Evolutionary conservation across 2,113 vertebrate species (phyloP), one percentile per base, ranked within the genome.

Genomic region (Gulo gulo): DNA sequence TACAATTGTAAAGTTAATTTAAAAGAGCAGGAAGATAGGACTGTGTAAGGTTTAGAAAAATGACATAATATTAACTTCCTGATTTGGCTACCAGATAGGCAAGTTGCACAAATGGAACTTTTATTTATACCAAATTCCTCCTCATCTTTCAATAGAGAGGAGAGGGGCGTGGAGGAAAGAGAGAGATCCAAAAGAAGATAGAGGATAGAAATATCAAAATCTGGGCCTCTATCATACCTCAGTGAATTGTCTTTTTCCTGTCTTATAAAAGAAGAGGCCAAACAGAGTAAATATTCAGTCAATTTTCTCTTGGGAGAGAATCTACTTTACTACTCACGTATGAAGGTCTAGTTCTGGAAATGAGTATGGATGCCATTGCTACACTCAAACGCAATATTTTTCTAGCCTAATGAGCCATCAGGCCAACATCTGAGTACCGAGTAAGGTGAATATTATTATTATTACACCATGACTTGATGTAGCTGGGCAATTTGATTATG

Each of bases 1-100:
- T 74, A 13, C 0, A 47, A 73, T 31, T 93, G 5, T 74, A 89
- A 87, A 95, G 45, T 92, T 81, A 88, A 74, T 91, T 71, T 65
- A 55, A 73, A 89, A 81, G 8, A 81, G 7, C 14, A 78, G 14
- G 65, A 85, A 88, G 3, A 4, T n/a, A 63, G 42, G 74, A 31
- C 4, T 18, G 20, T 24, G 23, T 34, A 88, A n/a, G 4, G 57
- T 81, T 78, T 71, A 86, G 82, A 45, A 59, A 97, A 96, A 73
- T 8, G 31, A 65, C 3, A 36, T 67, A 65, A 85, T 81, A 61
- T 84, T 69, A 90, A 84, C 7, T 88, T 88, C 14, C 26, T 91
- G 24, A 65, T 85, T 83, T 90, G 39, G 3, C 45, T 88, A 79
- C 2, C 12, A 16, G 42, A 20, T 11, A 82, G 34, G n/a, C 13